Evolutionary conservation across 2,113 vertebrate species (phyloP).

Genomic region (Peucedramus taeniatus): DNA sequence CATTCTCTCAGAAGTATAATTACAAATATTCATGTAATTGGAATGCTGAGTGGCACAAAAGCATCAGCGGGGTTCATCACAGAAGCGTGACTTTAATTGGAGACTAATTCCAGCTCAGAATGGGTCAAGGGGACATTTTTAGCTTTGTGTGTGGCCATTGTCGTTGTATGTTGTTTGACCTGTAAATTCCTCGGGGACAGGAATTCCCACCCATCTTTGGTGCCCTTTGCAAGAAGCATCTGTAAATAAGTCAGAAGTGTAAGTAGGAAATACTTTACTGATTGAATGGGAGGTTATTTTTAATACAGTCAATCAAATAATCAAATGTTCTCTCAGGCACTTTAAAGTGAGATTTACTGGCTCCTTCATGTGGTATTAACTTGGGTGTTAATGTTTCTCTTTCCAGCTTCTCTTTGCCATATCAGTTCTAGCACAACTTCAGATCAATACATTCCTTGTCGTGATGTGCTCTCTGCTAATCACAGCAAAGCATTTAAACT

Average conservation of each 20-base stretch:
- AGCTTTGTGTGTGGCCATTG: neutral
- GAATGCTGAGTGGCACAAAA: neutral
- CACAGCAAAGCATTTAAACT: neutral
- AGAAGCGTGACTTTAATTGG: neutral
- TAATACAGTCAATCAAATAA: neutral
- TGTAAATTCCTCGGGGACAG: neutral
- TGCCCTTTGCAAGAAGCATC: neutral
- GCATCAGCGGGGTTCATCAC: neutral
- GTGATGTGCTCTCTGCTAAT: neutral
- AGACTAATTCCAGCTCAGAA: neutral
- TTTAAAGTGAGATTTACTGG: neutral
- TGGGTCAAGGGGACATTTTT: neutral
- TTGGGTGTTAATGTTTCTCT: neutral
- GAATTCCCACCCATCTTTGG: neutral
- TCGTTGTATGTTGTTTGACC: accelerated
- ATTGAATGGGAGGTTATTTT: neutral
- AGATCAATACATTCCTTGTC: neutral
- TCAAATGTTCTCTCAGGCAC: neutral
- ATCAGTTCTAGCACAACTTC: neutral
- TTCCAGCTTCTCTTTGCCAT: neutral
- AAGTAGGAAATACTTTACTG: neutral
- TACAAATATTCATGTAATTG: conserved; percentile 28
- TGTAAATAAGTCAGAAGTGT: neutral
- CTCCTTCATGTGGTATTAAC: neutral
- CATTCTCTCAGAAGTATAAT: conserved; percentile 16